Percentiles rank a stretch among this genome's conserved stretches.
Conservation (phyloP, 2,113 vertebrate species). For the Petaurus breviceps region DNA sequence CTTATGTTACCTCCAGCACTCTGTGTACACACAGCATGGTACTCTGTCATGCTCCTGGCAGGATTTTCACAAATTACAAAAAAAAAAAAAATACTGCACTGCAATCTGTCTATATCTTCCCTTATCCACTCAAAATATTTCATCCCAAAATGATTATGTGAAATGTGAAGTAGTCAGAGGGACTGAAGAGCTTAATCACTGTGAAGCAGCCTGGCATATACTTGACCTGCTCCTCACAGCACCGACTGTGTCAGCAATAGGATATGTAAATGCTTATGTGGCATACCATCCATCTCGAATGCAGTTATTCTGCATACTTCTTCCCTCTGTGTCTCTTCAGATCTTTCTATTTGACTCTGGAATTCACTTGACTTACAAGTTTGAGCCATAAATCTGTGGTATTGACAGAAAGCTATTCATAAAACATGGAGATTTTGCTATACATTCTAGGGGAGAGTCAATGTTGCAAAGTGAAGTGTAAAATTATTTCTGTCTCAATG, state of each 20-base stretch:
- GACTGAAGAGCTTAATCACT: constrained; percentile 17
- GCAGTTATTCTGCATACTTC: not conserved
- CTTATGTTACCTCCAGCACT: not conserved
- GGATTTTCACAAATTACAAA: not conserved
- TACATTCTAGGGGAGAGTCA: constrained; percentile 81
- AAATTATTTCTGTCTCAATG: constrained; percentile 86
- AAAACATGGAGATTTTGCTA: constrained; percentile 73
- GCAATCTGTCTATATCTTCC: not conserved
- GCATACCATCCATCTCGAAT: constrained; percentile 24
- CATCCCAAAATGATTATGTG: not conserved
- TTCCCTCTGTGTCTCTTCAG: constrained; percentile 33
- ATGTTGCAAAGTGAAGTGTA: constrained; percentile 82
- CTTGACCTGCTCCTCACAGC: constrained; percentile 38
- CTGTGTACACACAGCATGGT: not conserved
- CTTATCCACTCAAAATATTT: not conserved
- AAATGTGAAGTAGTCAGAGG: constrained; percentile 1
- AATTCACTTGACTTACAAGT: constrained; percentile 78
- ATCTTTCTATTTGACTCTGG: constrained; percentile 74
- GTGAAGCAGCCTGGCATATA: constrained; percentile 39
- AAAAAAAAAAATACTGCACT: not conserved
- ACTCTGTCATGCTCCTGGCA: not conserved
- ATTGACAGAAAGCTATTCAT: constrained; percentile 80
- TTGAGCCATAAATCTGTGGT: constrained; percentile 76
- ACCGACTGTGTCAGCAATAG: not conserved
- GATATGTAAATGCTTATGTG: not conserved